Evolutionary conservation across 2,797 vertebrate genomes (phyloP).

Genomic region (Lerista edwardsae): DNA sequence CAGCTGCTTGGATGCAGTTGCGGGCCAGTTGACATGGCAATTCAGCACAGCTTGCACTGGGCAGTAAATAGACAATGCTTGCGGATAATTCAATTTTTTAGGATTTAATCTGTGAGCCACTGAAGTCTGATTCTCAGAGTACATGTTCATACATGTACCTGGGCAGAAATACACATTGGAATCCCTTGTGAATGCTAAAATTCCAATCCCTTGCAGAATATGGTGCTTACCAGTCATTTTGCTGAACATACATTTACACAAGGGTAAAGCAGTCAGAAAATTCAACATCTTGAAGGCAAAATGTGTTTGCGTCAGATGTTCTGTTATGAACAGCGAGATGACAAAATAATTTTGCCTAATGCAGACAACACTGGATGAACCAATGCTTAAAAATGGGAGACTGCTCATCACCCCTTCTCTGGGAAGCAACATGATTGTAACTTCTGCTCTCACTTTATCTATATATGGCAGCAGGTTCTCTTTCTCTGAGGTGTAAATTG

Average conservation of each 20-base stretch:
- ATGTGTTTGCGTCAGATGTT: not conserved
- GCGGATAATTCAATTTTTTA: not conserved
- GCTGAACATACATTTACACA: constrained; percentile 2
- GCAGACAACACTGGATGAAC: constrained; percentile 2
- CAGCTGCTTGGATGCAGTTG: not conserved
- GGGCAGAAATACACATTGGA: not conserved
- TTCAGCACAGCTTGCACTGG: too few relatives aligned
- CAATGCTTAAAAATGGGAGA: not conserved
- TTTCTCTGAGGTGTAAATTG: constrained; percentile 1
- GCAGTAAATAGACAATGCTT: not conserved
- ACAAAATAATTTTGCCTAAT: constrained; percentile 4
- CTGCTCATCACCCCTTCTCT: constrained; percentile 32
- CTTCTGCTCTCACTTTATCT: constrained; percentile 27
- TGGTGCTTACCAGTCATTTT: not conserved
- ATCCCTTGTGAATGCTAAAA: not conserved
- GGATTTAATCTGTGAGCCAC: not conserved
- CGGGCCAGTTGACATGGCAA: not conserved
- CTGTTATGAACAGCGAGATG: not conserved
- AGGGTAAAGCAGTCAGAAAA: not conserved
- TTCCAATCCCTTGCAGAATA: not conserved
- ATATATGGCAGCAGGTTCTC: constrained; percentile 10
- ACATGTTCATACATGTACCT: not conserved
- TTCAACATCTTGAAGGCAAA: constrained; percentile 10
- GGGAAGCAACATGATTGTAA: not conserved
- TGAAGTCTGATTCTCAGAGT: not conserved